These are phyloP conservation scores for Phyllopteryx taeniolatus DNA, from an alignment of 2,113 vertebrate species.

Conservation along the genomic window DNA sequence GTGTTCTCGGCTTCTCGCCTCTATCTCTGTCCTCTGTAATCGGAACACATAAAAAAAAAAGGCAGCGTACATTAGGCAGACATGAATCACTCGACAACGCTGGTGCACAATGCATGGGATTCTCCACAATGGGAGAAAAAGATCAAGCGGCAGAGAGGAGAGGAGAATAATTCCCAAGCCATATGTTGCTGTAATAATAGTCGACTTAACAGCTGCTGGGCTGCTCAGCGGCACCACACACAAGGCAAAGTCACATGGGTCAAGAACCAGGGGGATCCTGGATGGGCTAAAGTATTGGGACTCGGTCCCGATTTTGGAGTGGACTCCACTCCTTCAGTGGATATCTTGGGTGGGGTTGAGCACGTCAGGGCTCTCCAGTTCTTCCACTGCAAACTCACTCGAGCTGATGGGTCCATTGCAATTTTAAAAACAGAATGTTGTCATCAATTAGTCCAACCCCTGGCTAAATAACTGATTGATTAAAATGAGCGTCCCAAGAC, in stretches of 20 bases:
- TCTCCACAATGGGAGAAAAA: slow-evolving; percentile 30
- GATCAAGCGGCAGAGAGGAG: slow-evolving; percentile 14
- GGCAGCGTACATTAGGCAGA: slow-evolving; percentile 30
- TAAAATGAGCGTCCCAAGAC: neutral
- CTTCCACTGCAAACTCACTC: neutral
- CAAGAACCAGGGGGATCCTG: neutral
- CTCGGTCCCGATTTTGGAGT: neutral
- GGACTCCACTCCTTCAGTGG: no score
- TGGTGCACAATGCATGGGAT: slow-evolving; percentile 20
- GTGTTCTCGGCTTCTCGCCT: slow-evolving; percentile 12
- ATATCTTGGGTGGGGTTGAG: no score
- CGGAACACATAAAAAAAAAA: slow-evolving; percentile 20
- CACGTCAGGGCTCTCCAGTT: no score
- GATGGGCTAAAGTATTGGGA: neutral
- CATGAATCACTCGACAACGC: slow-evolving; percentile 42
- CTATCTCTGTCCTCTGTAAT: slow-evolving; percentile 18
- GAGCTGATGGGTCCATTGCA: neutral
- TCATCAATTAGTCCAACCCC: neutral
- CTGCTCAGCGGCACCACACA: slow-evolving; percentile 11
- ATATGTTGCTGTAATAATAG: slow-evolving; percentile 42
- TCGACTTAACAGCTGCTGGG: slow-evolving; percentile 48
- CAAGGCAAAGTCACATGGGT: neutral
- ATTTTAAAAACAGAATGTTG: neutral
- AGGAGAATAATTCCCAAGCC: slow-evolving; percentile 16
- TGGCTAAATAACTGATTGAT: slow-evolving; percentile 1